Base-by-base conservation (phyloP, 2,113 vertebrate species). In the Pseudopodoces humilis region DNA sequence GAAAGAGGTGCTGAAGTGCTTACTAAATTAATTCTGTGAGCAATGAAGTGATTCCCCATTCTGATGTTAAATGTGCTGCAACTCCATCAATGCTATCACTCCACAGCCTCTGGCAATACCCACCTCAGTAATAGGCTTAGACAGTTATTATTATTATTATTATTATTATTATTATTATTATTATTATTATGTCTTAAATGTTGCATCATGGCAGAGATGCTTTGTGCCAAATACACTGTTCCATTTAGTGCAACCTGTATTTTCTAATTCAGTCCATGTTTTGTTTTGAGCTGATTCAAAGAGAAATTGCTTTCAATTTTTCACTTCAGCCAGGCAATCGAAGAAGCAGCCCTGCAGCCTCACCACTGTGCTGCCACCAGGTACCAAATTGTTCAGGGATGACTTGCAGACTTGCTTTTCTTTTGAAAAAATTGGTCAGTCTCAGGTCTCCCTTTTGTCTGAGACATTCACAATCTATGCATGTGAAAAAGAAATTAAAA, bases 291-390 rank as follows among this genome's bases (percentile, higher is more conserved):
- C 58, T 77, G 55, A 55, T 80, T 90, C 83, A 88, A 55, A 68
- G 28, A 39, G 50, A 92, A 93, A 86, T 86, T 75, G 20, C 67
- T 88, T 81, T 68, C 64, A 39, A 4, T 88, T 93, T 92, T 81
- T 88, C 86, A 81, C 64, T 86, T 55, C 53, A 74, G 39, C 63
- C 52, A 55, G n/a, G 33, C 90, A 86, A 83, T 47, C 2, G 35
- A 39, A 83, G 76, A 41, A 90, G 16, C 49, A 88, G 67, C 46
- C 63, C 79, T 88, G 86, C 67, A 92, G 82, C 58, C 78, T 80
- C 39, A 70, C 68, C 63, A 7, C 25, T 72, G 70, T 70, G 88
- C 67, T 93, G 79, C 76, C 86, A 92, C 25, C 63, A 83, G 79
- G 92, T 74, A 88, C 64, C 3, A 7, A 63, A 83, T 16, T 86